A percentile compares a stretch with the other conserved stretches of the same genome.
Conservation (phyloP, 1,140 invertebrate genomes). For the Eulimnadia texana region DNA sequence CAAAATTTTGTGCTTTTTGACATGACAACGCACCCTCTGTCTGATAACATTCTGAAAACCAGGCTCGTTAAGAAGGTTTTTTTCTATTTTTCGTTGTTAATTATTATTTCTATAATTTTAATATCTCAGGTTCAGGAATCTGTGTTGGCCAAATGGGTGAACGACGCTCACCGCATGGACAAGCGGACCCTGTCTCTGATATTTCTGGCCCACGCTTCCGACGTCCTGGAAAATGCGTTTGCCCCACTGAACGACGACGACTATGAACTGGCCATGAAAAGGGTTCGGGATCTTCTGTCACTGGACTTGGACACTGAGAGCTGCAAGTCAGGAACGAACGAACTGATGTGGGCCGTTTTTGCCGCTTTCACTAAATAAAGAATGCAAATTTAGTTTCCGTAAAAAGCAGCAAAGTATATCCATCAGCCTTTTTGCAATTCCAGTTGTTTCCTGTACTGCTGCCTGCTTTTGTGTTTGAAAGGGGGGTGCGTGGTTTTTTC, state of each 20-base stretch:
- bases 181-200: constrained; percentile 81
- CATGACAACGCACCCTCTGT: constrained; percentile 99
- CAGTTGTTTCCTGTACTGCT: too few species aligned
- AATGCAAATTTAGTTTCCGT: background rate
- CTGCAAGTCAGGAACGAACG: constrained; percentile 68
- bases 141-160: constrained; percentile 89
- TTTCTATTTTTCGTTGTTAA: constrained; percentile 1
- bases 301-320: constrained; percentile 91
- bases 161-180: constrained; percentile 95
- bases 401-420: too few species aligned
- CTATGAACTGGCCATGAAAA: constrained; percentile 94
- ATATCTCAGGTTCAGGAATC: constrained; percentile 78
- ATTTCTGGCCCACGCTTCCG: constrained; percentile 90
- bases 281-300: constrained; percentile 87
- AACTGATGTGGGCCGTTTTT: constrained; percentile 97
- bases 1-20: constrained; percentile 99
- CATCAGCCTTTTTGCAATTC: too few species aligned
- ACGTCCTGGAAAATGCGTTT: constrained; percentile 99
- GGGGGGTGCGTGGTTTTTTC: too few species aligned
- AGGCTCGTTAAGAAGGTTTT: constrained; percentile 88
- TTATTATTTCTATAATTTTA: constrained; percentile 8
- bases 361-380: constrained; percentile 91
- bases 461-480: too few species aligned
- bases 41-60: constrained; percentile 88
- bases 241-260: constrained; percentile 95